Conservation (phyloP, 1,140 invertebrate species). For the Panagrolaimus sp. region DNA sequence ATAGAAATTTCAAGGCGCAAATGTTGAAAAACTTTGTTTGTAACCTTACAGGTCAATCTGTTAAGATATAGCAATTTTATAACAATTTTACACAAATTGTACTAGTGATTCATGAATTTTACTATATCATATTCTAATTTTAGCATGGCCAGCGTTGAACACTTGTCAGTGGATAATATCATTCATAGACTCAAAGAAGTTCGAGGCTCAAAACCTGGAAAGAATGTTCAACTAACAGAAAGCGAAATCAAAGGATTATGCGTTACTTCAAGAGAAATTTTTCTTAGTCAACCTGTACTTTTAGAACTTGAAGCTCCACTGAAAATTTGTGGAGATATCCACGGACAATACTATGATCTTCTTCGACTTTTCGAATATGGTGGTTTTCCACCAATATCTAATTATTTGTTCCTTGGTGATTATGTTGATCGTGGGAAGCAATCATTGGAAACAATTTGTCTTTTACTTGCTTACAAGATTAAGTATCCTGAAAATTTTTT, state of each 20-base stretch:
- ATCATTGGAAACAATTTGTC: constrained; percentile 66
- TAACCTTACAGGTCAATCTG: no score
- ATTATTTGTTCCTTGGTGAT: constrained; percentile 90
- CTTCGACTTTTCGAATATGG: constrained; percentile 97
- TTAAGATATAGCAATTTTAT: no score
- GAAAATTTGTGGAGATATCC: constrained; percentile 83
- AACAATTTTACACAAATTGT: no score
- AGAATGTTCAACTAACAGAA: constrained; percentile 92
- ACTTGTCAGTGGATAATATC: constrained; percentile 89
- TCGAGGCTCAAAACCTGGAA: constrained; percentile 87
- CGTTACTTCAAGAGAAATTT: constrained; percentile 74
- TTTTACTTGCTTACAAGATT: constrained; percentile 76
- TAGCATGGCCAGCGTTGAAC: constrained; percentile 69
- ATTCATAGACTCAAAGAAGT: constrained; percentile 91
- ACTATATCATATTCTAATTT: no score
- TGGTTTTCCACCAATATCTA: constrained; percentile 99
- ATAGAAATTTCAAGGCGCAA: no score
- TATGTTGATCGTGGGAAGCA: constrained; percentile 62
- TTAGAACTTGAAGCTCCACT: constrained; percentile 68
- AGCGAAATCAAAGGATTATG: constrained; percentile 87
- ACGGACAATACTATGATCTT: constrained; percentile 90
- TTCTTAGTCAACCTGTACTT: constrained; percentile 69
- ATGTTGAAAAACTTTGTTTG: no score
- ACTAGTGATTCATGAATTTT: background rate
- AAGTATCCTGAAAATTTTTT: constrained; percentile 68